phyloP scores from a whole-genome alignment of 2,113 vertebrate genomes.

The Esox niger region DNA sequence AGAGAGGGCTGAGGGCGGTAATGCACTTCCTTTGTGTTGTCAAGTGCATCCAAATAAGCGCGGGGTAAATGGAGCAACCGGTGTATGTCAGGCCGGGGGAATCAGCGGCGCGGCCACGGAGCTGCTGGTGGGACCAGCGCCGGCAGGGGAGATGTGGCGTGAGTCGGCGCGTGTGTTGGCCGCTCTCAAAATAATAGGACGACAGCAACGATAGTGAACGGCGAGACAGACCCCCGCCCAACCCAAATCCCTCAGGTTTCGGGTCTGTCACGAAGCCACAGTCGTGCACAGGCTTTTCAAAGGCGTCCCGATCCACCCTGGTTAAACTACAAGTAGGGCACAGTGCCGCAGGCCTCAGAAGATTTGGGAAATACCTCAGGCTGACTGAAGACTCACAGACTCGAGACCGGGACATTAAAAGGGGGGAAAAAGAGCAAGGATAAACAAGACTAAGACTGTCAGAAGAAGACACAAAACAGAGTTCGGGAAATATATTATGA shows the following conservation, averaged over 20 bases:
- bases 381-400: conserved; percentile 9
- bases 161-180: conserved; percentile 19
- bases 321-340: not conserved
- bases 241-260: conserved; percentile 21
- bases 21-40: conserved; percentile 78
- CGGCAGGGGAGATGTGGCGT: not conserved
- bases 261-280: conserved; percentile 28
- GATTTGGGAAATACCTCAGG: conserved; percentile 14
- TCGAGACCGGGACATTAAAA: conserved; percentile 26
- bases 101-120: not conserved
- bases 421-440: conserved; percentile 10
- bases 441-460: conserved; percentile 59
- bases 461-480: conserved; percentile 68
- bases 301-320: not conserved
- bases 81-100: conserved; percentile 39
- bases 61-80: conserved; percentile 67
- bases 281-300: conserved; percentile 14
- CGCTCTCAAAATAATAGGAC: no score
- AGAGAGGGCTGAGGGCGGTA: conserved; percentile 65
- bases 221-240: no score
- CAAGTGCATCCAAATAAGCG: conserved; percentile 80
- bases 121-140: not conserved
- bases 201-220: no score
- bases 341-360: conserved; percentile 15
- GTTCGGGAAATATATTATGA: conserved; percentile 75